phyloP scores from a whole-genome alignment of 64 coral and sea anemone genomes.

The Exaiptasia diaphana region DNA sequence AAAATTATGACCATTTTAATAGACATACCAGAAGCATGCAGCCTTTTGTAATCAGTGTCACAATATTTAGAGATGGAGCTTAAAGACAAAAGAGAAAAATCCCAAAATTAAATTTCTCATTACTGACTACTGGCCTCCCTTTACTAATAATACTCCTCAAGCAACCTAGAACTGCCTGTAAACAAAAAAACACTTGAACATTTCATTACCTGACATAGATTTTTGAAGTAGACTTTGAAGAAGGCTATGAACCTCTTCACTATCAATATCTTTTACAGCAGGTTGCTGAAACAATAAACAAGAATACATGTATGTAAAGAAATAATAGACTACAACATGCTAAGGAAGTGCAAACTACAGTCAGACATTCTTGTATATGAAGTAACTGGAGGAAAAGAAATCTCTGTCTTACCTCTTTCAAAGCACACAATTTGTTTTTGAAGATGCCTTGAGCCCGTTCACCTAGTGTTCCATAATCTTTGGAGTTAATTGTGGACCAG shows the following conservation, averaged over 20 bases:
- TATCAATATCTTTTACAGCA: conserved; percentile 11
- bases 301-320: background rate
- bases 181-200: too few species aligned
- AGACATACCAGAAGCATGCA: conserved; percentile 90
- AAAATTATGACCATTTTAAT: too few species aligned
- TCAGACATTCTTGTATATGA: background rate
- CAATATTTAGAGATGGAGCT: conserved; percentile 75
- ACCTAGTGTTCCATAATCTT: conserved; percentile 65
- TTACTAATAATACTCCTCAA: too few species aligned
- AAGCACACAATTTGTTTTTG: conserved; percentile 67
- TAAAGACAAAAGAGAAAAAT: background rate
- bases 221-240: conserved; percentile 62
- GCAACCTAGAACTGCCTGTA: too few species aligned
- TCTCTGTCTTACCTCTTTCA: conserved; percentile 54
- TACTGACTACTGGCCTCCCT: background rate
- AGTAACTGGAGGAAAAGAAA: background rate
- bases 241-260: conserved; percentile 41
- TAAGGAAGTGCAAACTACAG: too few species aligned
- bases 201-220: conserved; percentile 68
- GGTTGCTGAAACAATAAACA: conserved; percentile 53
- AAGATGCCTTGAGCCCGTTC: conserved; percentile 79
- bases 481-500: conserved; percentile 59
- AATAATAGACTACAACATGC: too few species aligned
- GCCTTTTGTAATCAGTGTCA: conserved; percentile 57
- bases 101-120: background rate